phyloP scores from a whole-genome alignment of 2,113 vertebrate genomes.

The Toxostoma redivivum region DNA sequence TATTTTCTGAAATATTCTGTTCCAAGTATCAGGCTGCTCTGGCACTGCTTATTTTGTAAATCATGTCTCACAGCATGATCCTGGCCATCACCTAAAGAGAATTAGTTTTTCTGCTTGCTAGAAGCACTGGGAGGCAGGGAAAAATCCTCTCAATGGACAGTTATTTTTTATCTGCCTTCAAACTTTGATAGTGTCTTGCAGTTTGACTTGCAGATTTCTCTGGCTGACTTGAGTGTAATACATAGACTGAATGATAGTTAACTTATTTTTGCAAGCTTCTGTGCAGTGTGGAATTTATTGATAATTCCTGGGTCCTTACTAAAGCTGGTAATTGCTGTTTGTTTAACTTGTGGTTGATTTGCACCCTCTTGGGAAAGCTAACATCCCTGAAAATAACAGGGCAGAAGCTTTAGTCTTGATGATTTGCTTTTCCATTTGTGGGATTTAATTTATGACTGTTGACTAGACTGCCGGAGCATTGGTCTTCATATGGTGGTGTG shows the following conservation, averaged over 20 bases:
- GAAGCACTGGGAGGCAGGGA: not conserved
- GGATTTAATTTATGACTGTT: not conserved
- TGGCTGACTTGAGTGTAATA: not conserved
- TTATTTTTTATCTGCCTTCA: not conserved
- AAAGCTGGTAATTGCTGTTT: not conserved
- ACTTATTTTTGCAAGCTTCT: not conserved
- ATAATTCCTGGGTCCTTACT: not conserved
- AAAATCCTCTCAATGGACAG: not conserved
- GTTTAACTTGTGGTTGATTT: constrained; percentile 20
- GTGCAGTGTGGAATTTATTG: not conserved
- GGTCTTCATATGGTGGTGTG: not conserved
- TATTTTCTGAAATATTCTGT: not conserved
- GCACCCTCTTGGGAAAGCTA: not conserved
- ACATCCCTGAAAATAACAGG: not conserved
- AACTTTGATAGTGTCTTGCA: not conserved
- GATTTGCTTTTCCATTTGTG: not conserved
- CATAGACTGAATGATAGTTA: not conserved
- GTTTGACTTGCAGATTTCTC: constrained; percentile 25
- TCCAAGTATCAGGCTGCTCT: not conserved
- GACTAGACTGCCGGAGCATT: not conserved
- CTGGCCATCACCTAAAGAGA: not conserved
- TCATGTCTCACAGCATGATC: constrained; percentile 10
- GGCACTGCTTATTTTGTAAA: not conserved
- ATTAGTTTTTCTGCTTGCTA: not conserved
- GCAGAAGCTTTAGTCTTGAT: not conserved